Base-by-base conservation (phyloP, 2,888 invertebrate genomes). In the Acanthosoma haemorrhoidale region DNA sequence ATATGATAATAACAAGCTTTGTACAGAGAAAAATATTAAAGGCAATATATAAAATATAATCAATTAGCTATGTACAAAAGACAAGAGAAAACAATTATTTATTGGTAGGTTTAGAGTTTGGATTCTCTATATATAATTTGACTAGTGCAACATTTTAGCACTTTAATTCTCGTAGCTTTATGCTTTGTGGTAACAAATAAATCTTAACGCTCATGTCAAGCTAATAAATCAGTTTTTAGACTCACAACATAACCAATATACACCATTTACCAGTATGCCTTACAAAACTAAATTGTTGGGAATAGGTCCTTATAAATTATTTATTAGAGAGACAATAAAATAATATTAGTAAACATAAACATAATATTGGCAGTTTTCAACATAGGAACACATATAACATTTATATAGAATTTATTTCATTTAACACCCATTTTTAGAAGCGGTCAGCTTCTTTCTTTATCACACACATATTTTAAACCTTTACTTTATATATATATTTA, bases 141-240 rank as follows among this genome's bases (percentile, higher is more conserved):
- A 68, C 68, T 68, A 68, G 68, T 68, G 68, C 68, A 68, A 41
- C 13, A 68, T 43, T 58, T 68, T 68, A 68, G 68, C 68, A 68
- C 68, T 68, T 68, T 21, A 29, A 21, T 68, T 68, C 39, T 39
- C 21, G 15, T 34, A 13, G 32, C 18, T 11, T 60, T 21, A 63
- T 68, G 59, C 68, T 59, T 39, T 39, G 59, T 68, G 68, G 58
- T 59, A 68, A 68, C 68, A 68, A 68, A 68, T 36, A 38, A 51
- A n/a, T 51, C 25, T 38, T 36, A 61, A 34, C 36, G 25, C 38
- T 39, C 64, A 41, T 29, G 25, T 25, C 39, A 15, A 64, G 41
- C 41, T 11, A 16, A 13, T 15, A 57, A 21, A 8, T 31, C 41
- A 38, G 41, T 25, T 57, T 9, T 57, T 57, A 21, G 21, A 9